Evolutionary conservation across 2,113 vertebrate species (phyloP).

Genomic region (Trematocara unimaculatum): DNA sequence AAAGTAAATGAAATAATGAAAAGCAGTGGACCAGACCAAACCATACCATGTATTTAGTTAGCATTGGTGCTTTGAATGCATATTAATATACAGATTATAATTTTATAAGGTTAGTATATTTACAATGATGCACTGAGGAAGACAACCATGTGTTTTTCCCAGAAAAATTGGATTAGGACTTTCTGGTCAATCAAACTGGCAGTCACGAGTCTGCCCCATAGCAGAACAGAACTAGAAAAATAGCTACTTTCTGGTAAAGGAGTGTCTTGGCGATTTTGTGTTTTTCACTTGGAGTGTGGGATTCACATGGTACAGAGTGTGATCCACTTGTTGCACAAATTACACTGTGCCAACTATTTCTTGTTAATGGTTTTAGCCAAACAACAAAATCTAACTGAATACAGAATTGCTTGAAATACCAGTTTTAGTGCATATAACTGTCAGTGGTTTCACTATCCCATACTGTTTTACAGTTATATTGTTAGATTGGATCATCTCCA

Average conservation of each 20-base stretch:
- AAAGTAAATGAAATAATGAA: not conserved
- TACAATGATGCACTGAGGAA: not conserved
- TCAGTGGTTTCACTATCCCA: not conserved
- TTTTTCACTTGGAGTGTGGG: not conserved
- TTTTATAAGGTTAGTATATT: not conserved
- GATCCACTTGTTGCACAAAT: not conserved
- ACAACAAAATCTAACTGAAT: not conserved
- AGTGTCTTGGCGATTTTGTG: rapidly evolving
- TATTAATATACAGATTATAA: not conserved
- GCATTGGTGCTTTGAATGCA: too few species aligned
- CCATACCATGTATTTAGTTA: not conserved
- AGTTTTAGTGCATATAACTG: not conserved
- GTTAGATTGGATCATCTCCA: not conserved
- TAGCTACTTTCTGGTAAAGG: not conserved
- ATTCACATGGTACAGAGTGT: not conserved
- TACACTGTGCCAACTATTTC: not conserved
- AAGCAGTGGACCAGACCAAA: not conserved
- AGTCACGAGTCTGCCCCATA: not conserved
- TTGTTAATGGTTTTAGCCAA: not conserved
- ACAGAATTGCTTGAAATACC: not conserved
- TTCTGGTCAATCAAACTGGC: not conserved
- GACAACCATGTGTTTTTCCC: not conserved
- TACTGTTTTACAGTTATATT: not conserved
- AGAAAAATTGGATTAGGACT: not conserved
- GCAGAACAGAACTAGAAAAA: not conserved